Percentiles rank a stretch among this genome's conserved stretches.
Evolutionary conservation across 2,888 invertebrate genomes (phyloP).

Genomic region (Heliconius erato): DNA sequence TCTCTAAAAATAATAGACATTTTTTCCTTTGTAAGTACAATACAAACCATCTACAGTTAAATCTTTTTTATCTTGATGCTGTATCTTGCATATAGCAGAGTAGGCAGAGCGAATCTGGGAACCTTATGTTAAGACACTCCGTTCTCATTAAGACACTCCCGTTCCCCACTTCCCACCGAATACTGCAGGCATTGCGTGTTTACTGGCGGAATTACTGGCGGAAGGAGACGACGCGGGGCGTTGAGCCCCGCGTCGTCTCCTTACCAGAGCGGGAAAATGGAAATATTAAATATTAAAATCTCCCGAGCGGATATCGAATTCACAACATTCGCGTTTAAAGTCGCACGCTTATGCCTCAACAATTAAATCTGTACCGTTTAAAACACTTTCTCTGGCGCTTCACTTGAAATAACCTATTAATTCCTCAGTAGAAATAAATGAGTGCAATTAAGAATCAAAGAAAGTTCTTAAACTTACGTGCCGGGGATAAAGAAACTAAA

Average conservation of each 20-base stretch:
- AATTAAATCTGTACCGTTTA: constrained; percentile 7
- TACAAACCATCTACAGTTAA: neutral
- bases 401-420: constrained; percentile 22
- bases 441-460: constrained; percentile 26
- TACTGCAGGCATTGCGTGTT: too few species aligned
- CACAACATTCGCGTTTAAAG: neutral
- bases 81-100: too few species aligned
- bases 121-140: too few species aligned
- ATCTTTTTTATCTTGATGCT: too few species aligned
- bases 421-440: constrained; percentile 5
- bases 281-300: neutral
- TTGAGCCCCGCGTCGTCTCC: too few species aligned
- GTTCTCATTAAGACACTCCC: too few species aligned
- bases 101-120: too few species aligned
- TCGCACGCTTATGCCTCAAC: neutral
- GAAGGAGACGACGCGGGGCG: too few species aligned
- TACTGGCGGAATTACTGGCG: too few species aligned
- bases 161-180: too few species aligned
- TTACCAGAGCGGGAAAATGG: too few species aligned
- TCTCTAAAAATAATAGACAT: too few species aligned
- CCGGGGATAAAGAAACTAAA: constrained; percentile 19
- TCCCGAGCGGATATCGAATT: neutral
- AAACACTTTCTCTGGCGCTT: constrained; percentile 1
- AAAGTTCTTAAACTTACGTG: neutral
- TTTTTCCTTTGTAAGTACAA: neutral